phyloP scores from a whole-genome alignment of 2,888 invertebrate genomes.

The Andrena haemorrhoa region DNA sequence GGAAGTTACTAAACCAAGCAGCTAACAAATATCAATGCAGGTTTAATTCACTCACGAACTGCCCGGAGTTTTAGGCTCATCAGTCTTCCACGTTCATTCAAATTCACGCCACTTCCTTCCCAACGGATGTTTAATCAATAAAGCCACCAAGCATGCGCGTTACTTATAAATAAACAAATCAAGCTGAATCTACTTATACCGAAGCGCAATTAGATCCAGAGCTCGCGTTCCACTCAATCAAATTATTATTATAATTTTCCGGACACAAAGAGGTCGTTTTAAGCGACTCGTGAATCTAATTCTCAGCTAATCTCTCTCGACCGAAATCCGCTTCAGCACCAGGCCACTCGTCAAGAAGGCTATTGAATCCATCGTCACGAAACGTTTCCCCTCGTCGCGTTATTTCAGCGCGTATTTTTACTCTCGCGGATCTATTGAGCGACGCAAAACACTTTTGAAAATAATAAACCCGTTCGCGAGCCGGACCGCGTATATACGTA shows the following conservation, averaged over 20 bases:
- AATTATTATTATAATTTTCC: not conserved
- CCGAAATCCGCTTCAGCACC: not conserved
- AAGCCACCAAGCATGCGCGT: not conserved
- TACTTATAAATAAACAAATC: not conserved
- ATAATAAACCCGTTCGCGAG: conserved; percentile 8
- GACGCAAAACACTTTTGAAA: conserved; percentile 10
- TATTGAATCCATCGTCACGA: not conserved
- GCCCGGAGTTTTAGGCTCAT: not conserved
- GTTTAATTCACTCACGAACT: too few species aligned
- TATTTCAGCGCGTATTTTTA: conserved; percentile 5
- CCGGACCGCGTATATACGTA: not conserved
- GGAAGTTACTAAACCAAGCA: too few species aligned
- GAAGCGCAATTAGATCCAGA: not conserved
- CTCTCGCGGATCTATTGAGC: conserved; percentile 1
- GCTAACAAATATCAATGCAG: too few species aligned
- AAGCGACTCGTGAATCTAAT: not conserved
- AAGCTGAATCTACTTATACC: not conserved
- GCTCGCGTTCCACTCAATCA: not conserved
- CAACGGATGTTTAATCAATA: conserved; percentile 9
- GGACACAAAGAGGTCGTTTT: not conserved
- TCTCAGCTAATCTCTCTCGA: conserved; percentile 19
- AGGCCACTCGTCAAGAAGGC: not conserved
- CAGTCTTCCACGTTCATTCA: not conserved
- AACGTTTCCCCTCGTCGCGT: not conserved
- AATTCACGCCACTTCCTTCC: not conserved